Evolutionary conservation across 2,113 vertebrate species (phyloP), one percentile per base, ranked within the genome.

Genomic region (Megaceryle torquata): DNA sequence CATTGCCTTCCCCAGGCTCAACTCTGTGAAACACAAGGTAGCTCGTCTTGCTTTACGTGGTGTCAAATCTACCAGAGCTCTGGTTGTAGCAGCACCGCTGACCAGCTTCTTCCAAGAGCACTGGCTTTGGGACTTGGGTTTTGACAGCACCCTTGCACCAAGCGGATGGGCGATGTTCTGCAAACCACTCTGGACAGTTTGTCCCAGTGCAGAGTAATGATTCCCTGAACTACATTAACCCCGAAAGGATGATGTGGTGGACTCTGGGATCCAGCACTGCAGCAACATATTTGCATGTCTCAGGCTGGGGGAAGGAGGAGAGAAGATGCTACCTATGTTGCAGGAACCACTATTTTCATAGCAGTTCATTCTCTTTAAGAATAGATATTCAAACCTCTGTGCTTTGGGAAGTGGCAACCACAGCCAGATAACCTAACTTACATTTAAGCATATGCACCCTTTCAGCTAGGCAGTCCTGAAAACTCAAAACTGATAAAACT

Each of bases 91-190:
- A 78, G 10, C 2, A 5, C 79, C 71, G 71, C 67, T 78, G 74
- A 75, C 78, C 89, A 94, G 91, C 54, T 68, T 70, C 78, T 92
- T 79, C 91, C 82, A 92, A 72, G 86, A 92, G 91, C 41, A 15
- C 13, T 53, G 48, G 60, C 64, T 91, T 72, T 77, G 59, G 60
- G 63, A 80, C 70, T 86, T 69, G 50, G 65, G 41, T 69, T 79
- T 79, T 94, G 80, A 82, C 79, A 96, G 69, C 61, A 50, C n/a
- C 57, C 48, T 81, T 70, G 65, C 43, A 63, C 37, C 26, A 65
- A 33, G 3, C 5, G 13, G 76, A 81, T 1, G 2, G 31, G 35
- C 78, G 57, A 60, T 0, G 0, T 93, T 92, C 92, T 3, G 5
- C 3, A 44, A 91, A 69, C 44, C 2, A 35, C 67, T 44, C 48